Evolutionary conservation across 2,888 invertebrate genomes (phyloP).

Genomic region (Oscheius sp.): DNA sequence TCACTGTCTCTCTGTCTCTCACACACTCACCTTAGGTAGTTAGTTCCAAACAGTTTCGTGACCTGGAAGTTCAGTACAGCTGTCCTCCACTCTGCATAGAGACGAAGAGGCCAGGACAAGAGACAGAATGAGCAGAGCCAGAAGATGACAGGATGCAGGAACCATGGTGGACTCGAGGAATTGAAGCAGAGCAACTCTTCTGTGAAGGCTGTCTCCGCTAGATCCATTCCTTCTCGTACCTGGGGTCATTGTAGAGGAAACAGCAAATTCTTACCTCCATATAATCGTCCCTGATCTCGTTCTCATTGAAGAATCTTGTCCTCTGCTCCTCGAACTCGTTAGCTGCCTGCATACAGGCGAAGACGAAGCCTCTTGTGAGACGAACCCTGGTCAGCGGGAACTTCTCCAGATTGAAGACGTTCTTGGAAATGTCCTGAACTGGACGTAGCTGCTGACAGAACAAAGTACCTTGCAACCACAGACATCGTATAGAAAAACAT

Average conservation of each 20-base stretch:
- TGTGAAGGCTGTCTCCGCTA: slow-evolving; percentile 75
- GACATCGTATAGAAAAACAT: slow-evolving; percentile 83
- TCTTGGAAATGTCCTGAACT: slow-evolving; percentile 50
- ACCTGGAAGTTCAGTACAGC: slow-evolving; percentile 86
- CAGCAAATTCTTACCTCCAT: slow-evolving; percentile 80
- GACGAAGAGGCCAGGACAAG: slow-evolving; percentile 84
- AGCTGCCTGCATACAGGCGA: slow-evolving; percentile 81
- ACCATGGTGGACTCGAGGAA: slow-evolving; percentile 53
- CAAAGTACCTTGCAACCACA: slow-evolving; percentile 77
- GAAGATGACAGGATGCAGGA: slow-evolving; percentile 81
- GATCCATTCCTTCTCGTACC: slow-evolving; percentile 82
- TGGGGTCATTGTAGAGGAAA: slow-evolving; percentile 3
- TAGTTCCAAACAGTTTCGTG: slow-evolving; percentile 78
- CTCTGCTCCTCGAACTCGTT: slow-evolving; percentile 86
- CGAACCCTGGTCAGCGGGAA: slow-evolving; percentile 49
- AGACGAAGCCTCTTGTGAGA: slow-evolving; percentile 79
- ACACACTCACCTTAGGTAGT: slow-evolving; percentile 73
- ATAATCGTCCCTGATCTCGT: slow-evolving; percentile 85
- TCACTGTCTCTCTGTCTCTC: neutral
- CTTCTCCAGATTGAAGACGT: slow-evolving; percentile 45
- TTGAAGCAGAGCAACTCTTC: slow-evolving; percentile 56
- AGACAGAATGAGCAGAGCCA: slow-evolving; percentile 83
- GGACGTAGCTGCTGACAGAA: neutral
- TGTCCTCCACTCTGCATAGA: slow-evolving; percentile 85
- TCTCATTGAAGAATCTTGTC: slow-evolving; percentile 83